Evolutionary conservation across 2,113 vertebrate species (phyloP).

Genomic region (Nothobranchius kuhntae): DNA sequence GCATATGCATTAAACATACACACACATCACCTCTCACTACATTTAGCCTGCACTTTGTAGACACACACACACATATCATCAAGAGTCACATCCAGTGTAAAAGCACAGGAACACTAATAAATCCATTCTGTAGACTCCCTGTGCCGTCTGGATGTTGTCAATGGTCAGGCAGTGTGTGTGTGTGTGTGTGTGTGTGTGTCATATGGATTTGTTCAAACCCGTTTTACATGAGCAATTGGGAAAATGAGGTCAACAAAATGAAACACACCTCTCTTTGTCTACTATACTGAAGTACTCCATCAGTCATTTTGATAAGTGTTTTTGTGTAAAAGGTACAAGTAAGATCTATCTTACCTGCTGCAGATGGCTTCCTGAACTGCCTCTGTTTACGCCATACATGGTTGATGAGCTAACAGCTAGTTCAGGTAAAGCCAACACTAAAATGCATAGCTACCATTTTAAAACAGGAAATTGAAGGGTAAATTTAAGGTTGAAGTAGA

Average conservation of each 20-base stretch:
- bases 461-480: too few species aligned
- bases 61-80: constrained; percentile 48
- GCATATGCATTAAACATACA: constrained; percentile 1
- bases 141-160: constrained; percentile 53
- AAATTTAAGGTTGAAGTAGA: too few species aligned
- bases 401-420: too few species aligned
- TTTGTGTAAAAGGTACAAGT: too few species aligned
- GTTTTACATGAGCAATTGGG: constrained; percentile 9
- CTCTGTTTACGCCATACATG: too few species aligned
- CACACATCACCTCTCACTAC: constrained; percentile 10
- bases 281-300: too few species aligned
- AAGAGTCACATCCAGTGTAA: constrained; percentile 7
- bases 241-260: constrained; percentile 6
- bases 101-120: constrained; percentile 29
- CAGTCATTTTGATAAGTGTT: too few species aligned
- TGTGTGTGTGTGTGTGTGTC: constrained; percentile 6
- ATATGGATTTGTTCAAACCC: too few species aligned
- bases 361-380: too few species aligned
- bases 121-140: constrained; percentile 31
- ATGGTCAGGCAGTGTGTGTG: constrained; percentile 13
- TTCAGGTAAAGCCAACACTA: too few species aligned
- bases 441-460: too few species aligned
- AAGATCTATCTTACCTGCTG: too few species aligned
- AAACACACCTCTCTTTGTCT: constrained; percentile 21
- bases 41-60: constrained; percentile 4